phyloP scores from a whole-genome alignment of 2,888 invertebrate species.

The Caenorhabditis auriculariae region DNA sequence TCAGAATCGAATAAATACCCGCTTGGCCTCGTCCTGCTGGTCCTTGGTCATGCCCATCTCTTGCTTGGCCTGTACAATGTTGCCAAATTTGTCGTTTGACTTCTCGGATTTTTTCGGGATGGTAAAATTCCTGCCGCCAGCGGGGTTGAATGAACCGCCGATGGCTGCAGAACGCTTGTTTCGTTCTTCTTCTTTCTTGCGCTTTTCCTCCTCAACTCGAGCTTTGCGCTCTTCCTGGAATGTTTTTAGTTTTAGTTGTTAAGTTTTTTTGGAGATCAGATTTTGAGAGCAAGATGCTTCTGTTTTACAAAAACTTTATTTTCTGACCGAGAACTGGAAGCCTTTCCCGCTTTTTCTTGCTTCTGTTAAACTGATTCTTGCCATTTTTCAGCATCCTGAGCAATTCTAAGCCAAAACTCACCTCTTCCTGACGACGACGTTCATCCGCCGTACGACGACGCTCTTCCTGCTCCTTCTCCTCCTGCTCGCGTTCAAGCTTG shows the following conservation, averaged over 20 bases:
- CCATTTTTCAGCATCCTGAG: neutral
- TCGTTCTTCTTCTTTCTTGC: slow-evolving; percentile 55
- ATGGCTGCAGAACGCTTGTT: slow-evolving; percentile 39
- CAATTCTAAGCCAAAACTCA: too few relatives aligned
- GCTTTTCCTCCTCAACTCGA: slow-evolving; percentile 48
- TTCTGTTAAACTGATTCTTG: neutral
- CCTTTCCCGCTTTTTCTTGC: too few relatives aligned
- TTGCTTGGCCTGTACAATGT: slow-evolving; percentile 85
- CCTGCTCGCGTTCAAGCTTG: slow-evolving; percentile 57
- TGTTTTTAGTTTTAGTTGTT: neutral
- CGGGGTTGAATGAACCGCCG: slow-evolving; percentile 30
- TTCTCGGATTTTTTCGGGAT: slow-evolving; percentile 52
- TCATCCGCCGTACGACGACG: slow-evolving; percentile 57
- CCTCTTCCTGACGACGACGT: slow-evolving; percentile 57
- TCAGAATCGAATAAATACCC: slow-evolving; percentile 16
- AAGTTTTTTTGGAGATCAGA: too few relatives aligned
- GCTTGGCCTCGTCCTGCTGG: slow-evolving; percentile 94
- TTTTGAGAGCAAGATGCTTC: too few relatives aligned
- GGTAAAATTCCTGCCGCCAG: slow-evolving; percentile 34
- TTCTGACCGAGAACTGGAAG: too few relatives aligned
- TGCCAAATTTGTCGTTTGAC: slow-evolving; percentile 66
- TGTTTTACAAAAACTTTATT: too few relatives aligned
- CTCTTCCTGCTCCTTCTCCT: slow-evolving; percentile 56
- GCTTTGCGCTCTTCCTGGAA: slow-evolving; percentile 53
- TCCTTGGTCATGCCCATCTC: slow-evolving; percentile 99